Evolutionary conservation across 2,888 invertebrate genomes (phyloP).

Genomic region (Aleiodes leptofemur): DNA sequence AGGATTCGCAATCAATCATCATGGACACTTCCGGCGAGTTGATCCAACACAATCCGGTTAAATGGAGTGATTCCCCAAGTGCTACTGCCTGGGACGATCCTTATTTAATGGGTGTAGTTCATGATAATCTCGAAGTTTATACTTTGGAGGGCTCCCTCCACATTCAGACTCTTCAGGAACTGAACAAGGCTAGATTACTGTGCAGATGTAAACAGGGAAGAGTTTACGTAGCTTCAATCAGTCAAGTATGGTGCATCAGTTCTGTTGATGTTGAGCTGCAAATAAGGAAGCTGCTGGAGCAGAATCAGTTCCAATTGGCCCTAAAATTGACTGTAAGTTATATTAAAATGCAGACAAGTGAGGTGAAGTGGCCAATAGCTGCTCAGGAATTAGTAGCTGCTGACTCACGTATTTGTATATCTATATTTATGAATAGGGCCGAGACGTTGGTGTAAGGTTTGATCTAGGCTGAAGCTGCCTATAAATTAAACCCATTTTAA

Average conservation of each 20-base stretch:
- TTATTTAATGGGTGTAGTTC: slow-evolving; percentile 89
- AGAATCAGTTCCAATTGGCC: slow-evolving; percentile 96
- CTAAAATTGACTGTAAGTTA: slow-evolving; percentile 89
- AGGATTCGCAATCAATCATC: slow-evolving; percentile 91
- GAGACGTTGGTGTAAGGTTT: too few relatives aligned
- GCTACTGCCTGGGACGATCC: slow-evolving; percentile 95
- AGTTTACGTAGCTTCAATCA: slow-evolving; percentile 90
- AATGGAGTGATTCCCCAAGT: slow-evolving; percentile 87
- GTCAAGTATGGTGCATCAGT: slow-evolving; percentile 92
- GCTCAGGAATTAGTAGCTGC: too few relatives aligned
- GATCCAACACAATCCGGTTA: slow-evolving; percentile 83
- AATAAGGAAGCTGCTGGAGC: slow-evolving; percentile 87
- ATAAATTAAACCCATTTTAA: too few relatives aligned
- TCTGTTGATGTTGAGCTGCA: slow-evolving; percentile 89
- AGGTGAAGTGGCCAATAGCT: not conserved
- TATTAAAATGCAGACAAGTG: slow-evolving; percentile 61
- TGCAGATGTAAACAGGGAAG: slow-evolving; percentile 86
- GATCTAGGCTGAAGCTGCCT: too few relatives aligned
- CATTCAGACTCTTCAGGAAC: slow-evolving; percentile 88
- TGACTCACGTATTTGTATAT: too few relatives aligned
- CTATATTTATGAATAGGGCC: not conserved
- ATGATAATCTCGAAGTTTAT: slow-evolving; percentile 90
- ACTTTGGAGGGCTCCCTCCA: slow-evolving; percentile 88
- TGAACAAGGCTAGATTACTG: slow-evolving; percentile 85
- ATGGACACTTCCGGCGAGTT: slow-evolving; percentile 86